Evolutionary conservation across 1,140 invertebrate species (phyloP), one percentile per base, ranked within the genome.

Genomic region (Hirudo medicinalis): DNA sequence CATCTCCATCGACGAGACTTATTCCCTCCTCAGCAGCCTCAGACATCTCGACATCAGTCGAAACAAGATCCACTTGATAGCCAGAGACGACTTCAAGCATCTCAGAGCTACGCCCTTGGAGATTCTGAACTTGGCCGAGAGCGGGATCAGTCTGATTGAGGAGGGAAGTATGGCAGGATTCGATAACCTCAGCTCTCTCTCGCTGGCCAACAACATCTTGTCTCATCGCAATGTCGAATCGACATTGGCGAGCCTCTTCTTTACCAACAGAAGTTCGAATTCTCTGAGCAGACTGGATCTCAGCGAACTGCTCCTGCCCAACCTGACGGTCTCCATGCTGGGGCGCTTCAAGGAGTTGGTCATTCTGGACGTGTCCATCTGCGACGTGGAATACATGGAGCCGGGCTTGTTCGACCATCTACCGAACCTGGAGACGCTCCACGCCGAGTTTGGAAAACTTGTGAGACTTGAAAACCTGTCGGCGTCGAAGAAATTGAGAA

Each of bases 51-150:
- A 74, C 36, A 40, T 74, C 36, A 55, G 67, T 36, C 54, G 70
- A 15, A 74, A 74, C 54, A 32, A 55, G 29, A 74, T 74, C 54
- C 73, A 71, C 32, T 27, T 55, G 29, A 74, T 74, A 25, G 36
- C 36, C 22, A 32, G 43, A 20, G 57, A 67, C 32, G 73, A 72
- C 54, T 60, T 74, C 13, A 40, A 3, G 20, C 32, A 36, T 22
- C 43, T 70, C 27, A 57, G 54, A 19, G 66, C 27, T 15, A 69
- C 49, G 15, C 57, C 73, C 17, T 55, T 74, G 43, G 53, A 72
- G 29, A 54, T 66, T 17, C 63, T 74, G 15, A 68, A 69, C 53
- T 43, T 74, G 70, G 54, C 73, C 19, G 73, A 71, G 17, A 72
- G 73, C 49, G 63, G 63, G 0, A 22, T 74, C 13, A 57, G 67